Evolutionary conservation across 2,888 invertebrate species (phyloP).

Genomic region (Limnephilus lunatus): DNA sequence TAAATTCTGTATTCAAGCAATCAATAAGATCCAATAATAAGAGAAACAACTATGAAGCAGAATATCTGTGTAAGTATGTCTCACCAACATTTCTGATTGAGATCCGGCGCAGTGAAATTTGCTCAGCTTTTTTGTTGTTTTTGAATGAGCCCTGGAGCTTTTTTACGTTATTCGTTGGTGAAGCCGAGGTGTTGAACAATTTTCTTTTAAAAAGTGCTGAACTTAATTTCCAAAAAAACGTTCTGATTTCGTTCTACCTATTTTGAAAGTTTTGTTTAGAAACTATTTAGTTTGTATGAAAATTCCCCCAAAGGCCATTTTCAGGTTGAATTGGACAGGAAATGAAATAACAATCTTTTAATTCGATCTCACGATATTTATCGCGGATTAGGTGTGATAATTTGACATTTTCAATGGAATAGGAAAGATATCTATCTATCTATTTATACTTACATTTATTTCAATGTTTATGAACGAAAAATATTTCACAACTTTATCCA

Average conservation of each 20-base stretch:
- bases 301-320: neutral
- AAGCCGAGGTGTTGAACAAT: neutral
- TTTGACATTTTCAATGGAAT: neutral
- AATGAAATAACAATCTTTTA: neutral
- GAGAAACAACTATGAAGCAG: neutral
- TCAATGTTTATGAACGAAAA: neutral
- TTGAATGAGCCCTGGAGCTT: too few relatives aligned
- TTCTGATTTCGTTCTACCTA: too few relatives aligned
- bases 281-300: too few relatives aligned
- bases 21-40: too few relatives aligned
- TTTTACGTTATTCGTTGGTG: neutral
- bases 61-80: neutral
- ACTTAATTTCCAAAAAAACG: too few relatives aligned
- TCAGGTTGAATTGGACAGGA: neutral
- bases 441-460: neutral
- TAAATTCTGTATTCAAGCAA: neutral
- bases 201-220: too few relatives aligned
- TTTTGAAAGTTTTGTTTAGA: too few relatives aligned
- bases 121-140: neutral
- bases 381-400: neutral
- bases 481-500: neutral
- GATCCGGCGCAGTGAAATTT: neutral
- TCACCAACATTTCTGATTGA: neutral
- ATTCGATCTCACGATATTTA: neutral
- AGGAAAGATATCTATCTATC: neutral